These are phyloP conservation scores for Ramazzottius varieornatus DNA, from an alignment of 2,888 invertebrate genomes.

Conservation along the genomic window DNA sequence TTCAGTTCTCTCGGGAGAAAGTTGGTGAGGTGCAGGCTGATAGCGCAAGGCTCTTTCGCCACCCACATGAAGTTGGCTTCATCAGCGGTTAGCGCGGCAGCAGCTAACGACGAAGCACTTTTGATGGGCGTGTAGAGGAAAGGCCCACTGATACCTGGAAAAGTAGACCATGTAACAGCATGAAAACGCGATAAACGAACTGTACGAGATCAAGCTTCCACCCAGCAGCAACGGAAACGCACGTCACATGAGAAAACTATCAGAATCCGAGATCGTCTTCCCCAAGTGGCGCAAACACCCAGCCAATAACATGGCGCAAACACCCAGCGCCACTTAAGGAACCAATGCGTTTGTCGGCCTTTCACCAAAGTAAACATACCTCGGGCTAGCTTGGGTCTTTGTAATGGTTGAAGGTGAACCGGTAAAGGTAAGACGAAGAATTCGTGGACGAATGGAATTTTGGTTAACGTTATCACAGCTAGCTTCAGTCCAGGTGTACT, in stretches of 20 bases:
- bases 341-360: too few relatives aligned
- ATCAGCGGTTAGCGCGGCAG: background rate
- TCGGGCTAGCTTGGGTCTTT: background rate
- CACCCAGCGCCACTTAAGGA: too few relatives aligned
- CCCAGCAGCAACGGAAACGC: too few relatives aligned
- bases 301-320: too few relatives aligned
- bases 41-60: background rate
- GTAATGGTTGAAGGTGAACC: background rate
- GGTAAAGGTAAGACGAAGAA: background rate
- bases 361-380: background rate
- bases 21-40: background rate
- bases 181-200: too few relatives aligned
- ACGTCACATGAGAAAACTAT: too few relatives aligned
- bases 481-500: background rate
- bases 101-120: background rate
- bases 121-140: background rate
- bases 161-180: too few relatives aligned
- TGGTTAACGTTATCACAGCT: background rate
- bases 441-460: background rate
- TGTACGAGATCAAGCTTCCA: too few relatives aligned
- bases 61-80: background rate
- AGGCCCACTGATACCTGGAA: background rate
- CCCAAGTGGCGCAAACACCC: too few relatives aligned
- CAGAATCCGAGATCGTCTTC: too few relatives aligned
- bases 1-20: background rate